Evolutionary conservation across 2,113 vertebrate species (phyloP), one percentile per base, ranked within the genome.

Genomic region (Myxocyprinus asiaticus): DNA sequence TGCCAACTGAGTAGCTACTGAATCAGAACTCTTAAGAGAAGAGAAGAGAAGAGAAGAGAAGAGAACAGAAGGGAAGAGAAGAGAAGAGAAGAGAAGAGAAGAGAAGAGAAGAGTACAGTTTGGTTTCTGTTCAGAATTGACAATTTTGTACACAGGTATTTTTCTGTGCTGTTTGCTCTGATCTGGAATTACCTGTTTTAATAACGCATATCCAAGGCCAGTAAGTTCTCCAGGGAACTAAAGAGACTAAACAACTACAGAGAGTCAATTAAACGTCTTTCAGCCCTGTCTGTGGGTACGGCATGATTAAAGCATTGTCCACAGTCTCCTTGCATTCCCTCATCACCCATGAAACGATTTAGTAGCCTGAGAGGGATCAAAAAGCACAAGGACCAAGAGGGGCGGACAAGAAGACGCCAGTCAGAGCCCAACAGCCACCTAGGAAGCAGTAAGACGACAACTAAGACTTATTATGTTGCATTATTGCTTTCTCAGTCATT

Each of bases 301-400:
- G 82, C 11, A 79, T 84, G 81, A 45, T 63, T 17, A 33, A 48
- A 11, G 48, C 61, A 64, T 61, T 42, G 64, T 44, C 17, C 85
- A 81, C 73, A 72, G 61, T 80, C 85, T 83, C 85, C 90, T 86
- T 33, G 47, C 44, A 76, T 77, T 47, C 85, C 82, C 67, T 79
- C 47, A 81, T 82, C 86, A 88, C 90, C 87, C 89, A 96, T 96
- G 95, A 96, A 95, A 92, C 94, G 94, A 10, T 96, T 96, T 81
- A 93, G 95, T 81, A 96, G 94, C 72, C 91, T 96, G 69, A 90
- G 94, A 87, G 91, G 93, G 63, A 93, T 63, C 91, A 96, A 92
- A 92, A 96, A 94, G 75, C 91, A 82, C 44, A 88, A 87, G 78
- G 84, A 85, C 67, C 81, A 86, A 50, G 83, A 86, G 33, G 72